phyloP scores from a whole-genome alignment of 2,113 vertebrate genomes.

The Cheilinus undulatus region DNA sequence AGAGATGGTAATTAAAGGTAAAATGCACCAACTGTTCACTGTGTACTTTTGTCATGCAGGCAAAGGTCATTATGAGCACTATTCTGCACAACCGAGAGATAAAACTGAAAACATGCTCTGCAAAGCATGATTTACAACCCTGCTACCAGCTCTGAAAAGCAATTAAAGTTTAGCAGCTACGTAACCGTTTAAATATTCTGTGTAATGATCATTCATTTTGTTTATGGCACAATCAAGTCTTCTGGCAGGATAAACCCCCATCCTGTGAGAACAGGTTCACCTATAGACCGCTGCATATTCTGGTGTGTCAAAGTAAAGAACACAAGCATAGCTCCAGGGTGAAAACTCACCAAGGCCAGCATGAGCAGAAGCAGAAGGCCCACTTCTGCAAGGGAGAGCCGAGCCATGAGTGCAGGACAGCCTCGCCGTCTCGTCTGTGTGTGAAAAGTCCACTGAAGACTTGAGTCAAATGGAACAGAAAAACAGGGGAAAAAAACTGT shows the following conservation, averaged over 20 bases:
- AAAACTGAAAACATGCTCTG: neutral
- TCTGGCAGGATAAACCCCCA: neutral
- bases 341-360: slow-evolving; percentile 64
- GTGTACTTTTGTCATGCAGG: neutral
- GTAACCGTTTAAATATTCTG: neutral
- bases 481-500: neutral
- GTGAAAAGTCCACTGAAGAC: no score
- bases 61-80: neutral
- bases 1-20: neutral
- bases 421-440: neutral
- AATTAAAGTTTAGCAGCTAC: neutral
- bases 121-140: neutral
- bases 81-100: neutral
- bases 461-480: neutral
- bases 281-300: neutral
- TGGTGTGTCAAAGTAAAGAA: neutral
- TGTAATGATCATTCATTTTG: neutral
- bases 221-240: neutral
- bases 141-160: neutral
- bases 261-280: neutral
- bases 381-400: slow-evolving; percentile 2
- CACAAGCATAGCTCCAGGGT: neutral
- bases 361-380: slow-evolving; percentile 47
- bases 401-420: slow-evolving; percentile 32
- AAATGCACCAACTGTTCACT: no score